Percentiles rank a stretch among this genome's conserved stretches.
Evolutionary conservation across 2,113 vertebrate species (phyloP).

Genomic region (Sinocyclocheilus anshuiensis): DNA sequence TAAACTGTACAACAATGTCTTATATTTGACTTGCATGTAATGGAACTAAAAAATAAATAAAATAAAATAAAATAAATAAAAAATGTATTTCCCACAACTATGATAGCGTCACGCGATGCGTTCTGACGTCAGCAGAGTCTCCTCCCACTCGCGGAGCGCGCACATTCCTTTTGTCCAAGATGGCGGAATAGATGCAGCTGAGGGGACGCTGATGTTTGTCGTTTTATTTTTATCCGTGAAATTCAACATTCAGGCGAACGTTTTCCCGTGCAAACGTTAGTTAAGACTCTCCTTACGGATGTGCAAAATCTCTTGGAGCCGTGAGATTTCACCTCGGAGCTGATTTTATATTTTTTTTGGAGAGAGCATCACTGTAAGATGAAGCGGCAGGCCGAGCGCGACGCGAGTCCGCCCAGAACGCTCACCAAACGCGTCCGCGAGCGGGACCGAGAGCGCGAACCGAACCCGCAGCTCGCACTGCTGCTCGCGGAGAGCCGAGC

Average conservation of each 20-base stretch:
- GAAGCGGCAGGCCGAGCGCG: slow-evolving; percentile 91
- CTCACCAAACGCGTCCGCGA: slow-evolving; percentile 80
- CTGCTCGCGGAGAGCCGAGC: slow-evolving; percentile 72
- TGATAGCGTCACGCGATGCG: slow-evolving; percentile 54
- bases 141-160: slow-evolving; percentile 66
- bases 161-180: slow-evolving; percentile 96
- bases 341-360: slow-evolving; percentile 58
- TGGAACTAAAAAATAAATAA: too few species aligned
- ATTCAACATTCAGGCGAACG: background rate
- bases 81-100: too few species aligned
- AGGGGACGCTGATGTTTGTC: slow-evolving; percentile 74
- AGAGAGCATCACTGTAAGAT: slow-evolving; percentile 76
- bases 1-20: too few species aligned
- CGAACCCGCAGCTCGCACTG: slow-evolving; percentile 68
- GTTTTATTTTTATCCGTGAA: slow-evolving; percentile 51
- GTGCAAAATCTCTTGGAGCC: background rate
- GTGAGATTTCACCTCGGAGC: slow-evolving; percentile 25
- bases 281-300: slow-evolving; percentile 36
- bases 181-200: slow-evolving; percentile 82
- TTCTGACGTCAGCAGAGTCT: slow-evolving; percentile 46
- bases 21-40: too few species aligned
- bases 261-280: background rate
- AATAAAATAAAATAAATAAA: too few species aligned
- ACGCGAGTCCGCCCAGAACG: slow-evolving; percentile 81
- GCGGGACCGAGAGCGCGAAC: slow-evolving; percentile 77